Evolutionary conservation across 2,797 vertebrate genomes (phyloP).

Genomic region (Myotis daubentonii): DNA sequence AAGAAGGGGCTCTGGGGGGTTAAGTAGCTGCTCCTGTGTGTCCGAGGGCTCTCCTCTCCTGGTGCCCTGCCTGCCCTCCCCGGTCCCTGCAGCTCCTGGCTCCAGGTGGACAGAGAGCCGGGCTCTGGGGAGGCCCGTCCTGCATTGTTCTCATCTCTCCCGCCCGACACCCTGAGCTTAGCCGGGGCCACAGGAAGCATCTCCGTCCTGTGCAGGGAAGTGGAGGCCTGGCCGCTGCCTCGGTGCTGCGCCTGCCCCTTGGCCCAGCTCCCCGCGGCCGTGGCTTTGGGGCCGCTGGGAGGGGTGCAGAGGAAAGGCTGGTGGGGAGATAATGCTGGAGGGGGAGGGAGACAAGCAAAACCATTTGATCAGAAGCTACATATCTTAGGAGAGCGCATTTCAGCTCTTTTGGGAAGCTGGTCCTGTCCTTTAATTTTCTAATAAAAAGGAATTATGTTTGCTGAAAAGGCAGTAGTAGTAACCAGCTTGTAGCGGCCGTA

Average conservation of each 20-base stretch:
- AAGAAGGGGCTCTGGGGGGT: conserved; percentile 70
- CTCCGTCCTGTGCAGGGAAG: background rate
- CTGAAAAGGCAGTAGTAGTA: conserved; percentile 85
- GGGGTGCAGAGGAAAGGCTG: conserved; percentile 47
- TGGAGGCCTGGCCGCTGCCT: conserved; percentile 14
- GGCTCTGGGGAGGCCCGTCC: conserved; percentile 25
- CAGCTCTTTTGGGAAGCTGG: conserved; percentile 86
- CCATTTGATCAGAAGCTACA: conserved; percentile 82
- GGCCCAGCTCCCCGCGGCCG: background rate
- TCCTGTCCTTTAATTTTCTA: conserved; percentile 88
- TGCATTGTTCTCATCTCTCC: conserved; percentile 65
- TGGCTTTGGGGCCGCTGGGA: conserved; percentile 44
- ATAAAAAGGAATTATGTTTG: conserved; percentile 88
- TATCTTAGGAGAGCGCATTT: conserved; percentile 87
- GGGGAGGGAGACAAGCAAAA: conserved; percentile 81
- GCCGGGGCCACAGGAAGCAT: conserved; percentile 20
- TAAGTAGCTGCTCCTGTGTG: conserved; percentile 73
- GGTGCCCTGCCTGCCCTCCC: conserved; percentile 59
- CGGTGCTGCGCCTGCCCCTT: background rate
- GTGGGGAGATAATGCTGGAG: fast-evolving
- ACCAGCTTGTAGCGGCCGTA: conserved; percentile 81
- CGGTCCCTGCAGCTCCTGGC: conserved; percentile 42
- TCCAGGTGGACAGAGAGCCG: background rate
- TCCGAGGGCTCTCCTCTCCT: conserved; percentile 54
- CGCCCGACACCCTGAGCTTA: conserved; percentile 52